Conservation (phyloP, 1,140 invertebrate genomes). For the Apis cerana region DNA sequence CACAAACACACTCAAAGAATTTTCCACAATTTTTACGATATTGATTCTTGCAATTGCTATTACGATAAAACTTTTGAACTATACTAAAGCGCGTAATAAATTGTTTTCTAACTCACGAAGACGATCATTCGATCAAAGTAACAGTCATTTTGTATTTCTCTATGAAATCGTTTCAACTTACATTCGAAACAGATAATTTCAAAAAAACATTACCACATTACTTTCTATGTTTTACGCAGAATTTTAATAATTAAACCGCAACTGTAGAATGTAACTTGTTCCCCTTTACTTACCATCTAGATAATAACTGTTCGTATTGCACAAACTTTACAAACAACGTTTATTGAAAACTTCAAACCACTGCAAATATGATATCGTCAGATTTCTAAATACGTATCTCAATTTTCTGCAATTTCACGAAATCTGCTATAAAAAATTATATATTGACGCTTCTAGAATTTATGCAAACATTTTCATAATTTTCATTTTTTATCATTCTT, state of each 20-base stretch:
- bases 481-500: too few relatives aligned
- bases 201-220: background rate
- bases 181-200: background rate
- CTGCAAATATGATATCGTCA: background rate
- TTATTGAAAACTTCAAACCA: background rate
- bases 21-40: too few relatives aligned
- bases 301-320: background rate
- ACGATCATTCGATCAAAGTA: too few relatives aligned
- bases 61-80: too few relatives aligned
- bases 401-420: background rate
- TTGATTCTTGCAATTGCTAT: too few relatives aligned
- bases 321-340: background rate
- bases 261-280: background rate
- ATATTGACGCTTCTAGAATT: background rate
- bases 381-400: background rate
- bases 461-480: too few relatives aligned
- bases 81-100: too few relatives aligned
- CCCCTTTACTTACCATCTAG: background rate
- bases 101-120: too few relatives aligned
- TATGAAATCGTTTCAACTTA: background rate
- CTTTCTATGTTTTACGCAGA: rapidly evolving
- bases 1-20: too few relatives aligned
- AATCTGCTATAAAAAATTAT: background rate
- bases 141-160: background rate
- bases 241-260: background rate